A percentile compares a stretch with the other conserved stretches of the same genome.
These are phyloP conservation scores for Ectropis grisescens DNA, from an alignment of 1,140 invertebrate species.

Conservation along the genomic window DNA sequence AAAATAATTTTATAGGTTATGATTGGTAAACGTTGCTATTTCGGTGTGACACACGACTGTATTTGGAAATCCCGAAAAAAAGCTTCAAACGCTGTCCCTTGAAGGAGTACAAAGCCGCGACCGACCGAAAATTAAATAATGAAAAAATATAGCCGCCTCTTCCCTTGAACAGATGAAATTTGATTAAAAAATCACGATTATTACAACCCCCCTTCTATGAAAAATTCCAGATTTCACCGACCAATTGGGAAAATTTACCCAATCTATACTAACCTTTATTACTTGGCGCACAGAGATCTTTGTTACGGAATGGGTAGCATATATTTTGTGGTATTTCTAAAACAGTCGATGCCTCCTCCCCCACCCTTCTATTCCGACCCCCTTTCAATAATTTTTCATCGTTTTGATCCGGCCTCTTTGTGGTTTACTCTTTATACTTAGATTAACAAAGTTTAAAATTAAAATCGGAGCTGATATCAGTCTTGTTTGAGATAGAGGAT, in stretches of 20 bases:
- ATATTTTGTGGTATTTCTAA: conserved; percentile 27
- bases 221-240: conserved; percentile 25
- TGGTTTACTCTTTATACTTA: conserved; percentile 51
- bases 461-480: conserved; percentile 50
- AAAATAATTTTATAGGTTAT: too few relatives aligned
- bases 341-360: conserved; percentile 46
- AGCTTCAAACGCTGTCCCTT: conserved; percentile 60
- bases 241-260: neutral
- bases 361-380: conserved; percentile 37
- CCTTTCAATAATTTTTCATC: conserved; percentile 69
- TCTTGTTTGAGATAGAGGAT: conserved; percentile 4
- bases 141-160: conserved; percentile 66
- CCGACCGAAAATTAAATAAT: conserved; percentile 69
- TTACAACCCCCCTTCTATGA: conserved; percentile 54
- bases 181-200: conserved; percentile 70
- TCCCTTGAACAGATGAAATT: conserved; percentile 65
- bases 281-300: neutral
- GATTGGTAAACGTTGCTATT: too few relatives aligned
- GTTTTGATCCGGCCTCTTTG: conserved; percentile 61
- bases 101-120: conserved; percentile 48
- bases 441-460: conserved; percentile 69
- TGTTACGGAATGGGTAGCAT: conserved; percentile 5
- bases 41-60: conserved; percentile 25
- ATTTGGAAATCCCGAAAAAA: conserved; percentile 52
- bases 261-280: conserved; percentile 16